Evolutionary conservation across 2,888 invertebrate genomes (phyloP).

Genomic region (Girardia tigrina): DNA sequence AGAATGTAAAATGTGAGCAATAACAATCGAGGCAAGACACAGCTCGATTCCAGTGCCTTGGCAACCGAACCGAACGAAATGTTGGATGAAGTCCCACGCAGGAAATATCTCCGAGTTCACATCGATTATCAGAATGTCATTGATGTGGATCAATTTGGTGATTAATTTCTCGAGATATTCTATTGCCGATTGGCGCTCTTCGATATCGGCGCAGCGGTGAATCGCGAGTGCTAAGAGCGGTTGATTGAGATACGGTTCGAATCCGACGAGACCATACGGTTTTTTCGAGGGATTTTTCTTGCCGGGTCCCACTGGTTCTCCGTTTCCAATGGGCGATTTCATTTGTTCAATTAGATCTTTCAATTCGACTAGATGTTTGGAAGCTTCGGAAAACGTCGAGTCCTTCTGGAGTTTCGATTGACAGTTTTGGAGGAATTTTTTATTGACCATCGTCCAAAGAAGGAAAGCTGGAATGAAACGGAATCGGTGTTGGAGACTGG

Average conservation of each 20-base stretch:
- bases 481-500: background rate
- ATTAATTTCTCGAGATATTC: slow-evolving; percentile 65
- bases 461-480: slow-evolving; percentile 24
- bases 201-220: slow-evolving; percentile 80
- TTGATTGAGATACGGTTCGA: slow-evolving; percentile 88
- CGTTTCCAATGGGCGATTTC: background rate
- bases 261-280: slow-evolving; percentile 58
- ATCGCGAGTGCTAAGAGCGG: slow-evolving; percentile 89
- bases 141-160: background rate
- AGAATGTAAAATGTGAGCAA: background rate
- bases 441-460: background rate
- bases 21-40: slow-evolving; percentile 19
- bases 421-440: background rate
- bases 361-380: slow-evolving; percentile 15
- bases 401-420: background rate
- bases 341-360: background rate
- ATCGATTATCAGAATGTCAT: slow-evolving; percentile 14
- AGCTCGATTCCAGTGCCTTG: background rate
- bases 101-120: background rate
- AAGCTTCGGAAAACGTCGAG: background rate
- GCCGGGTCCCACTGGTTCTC: slow-evolving; percentile 29
- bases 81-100: slow-evolving; percentile 27
- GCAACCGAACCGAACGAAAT: slow-evolving; percentile 21
- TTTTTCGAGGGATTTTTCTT: slow-evolving; percentile 25
- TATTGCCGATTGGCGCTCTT: slow-evolving; percentile 58